These are phyloP conservation scores for Aphelenchoides fujianensis DNA, from an alignment of 1,140 invertebrate species.

Conservation along the genomic window DNA sequence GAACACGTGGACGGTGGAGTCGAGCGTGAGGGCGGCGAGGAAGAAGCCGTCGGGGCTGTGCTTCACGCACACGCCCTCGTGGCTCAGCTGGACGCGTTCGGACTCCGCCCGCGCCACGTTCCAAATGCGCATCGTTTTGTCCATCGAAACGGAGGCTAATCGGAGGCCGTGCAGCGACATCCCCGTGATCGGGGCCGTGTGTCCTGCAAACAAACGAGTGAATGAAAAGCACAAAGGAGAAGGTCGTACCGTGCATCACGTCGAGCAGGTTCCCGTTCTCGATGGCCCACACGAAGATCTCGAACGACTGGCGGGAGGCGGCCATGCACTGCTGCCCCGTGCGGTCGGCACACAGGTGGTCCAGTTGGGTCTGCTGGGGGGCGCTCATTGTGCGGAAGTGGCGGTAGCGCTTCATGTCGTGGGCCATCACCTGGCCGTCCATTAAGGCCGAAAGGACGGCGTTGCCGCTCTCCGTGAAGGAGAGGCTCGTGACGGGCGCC, in stretches of 20 bases:
- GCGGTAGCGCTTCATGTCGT: constrained; percentile 49
- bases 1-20: constrained; percentile 42
- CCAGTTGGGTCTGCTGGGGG: constrained; percentile 47
- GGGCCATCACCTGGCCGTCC: constrained; percentile 41
- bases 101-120: constrained; percentile 28
- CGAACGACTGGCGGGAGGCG: constrained; percentile 34
- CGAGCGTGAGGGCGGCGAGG: constrained; percentile 43
- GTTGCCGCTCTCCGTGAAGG: constrained; percentile 46
- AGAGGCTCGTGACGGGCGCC: constrained; percentile 39
- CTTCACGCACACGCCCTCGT: constrained; percentile 48
- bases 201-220: no score
- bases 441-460: constrained; percentile 44
- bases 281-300: constrained; percentile 44
- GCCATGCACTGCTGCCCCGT: constrained; percentile 46
- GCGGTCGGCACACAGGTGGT: constrained; percentile 34
- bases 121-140: constrained; percentile 49
- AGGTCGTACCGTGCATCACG: constrained; percentile 1
- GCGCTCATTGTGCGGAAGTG: constrained; percentile 49
- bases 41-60: constrained; percentile 44
- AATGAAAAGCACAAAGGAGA: no score
- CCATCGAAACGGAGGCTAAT: constrained; percentile 39
- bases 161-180: constrained; percentile 22
- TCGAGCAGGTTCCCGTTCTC: constrained; percentile 40
- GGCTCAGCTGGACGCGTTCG: constrained; percentile 38
- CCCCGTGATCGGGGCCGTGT: constrained; percentile 27